phyloP scores from a whole-genome alignment of 2,888 invertebrate species.

The Luffia ferchaultella region DNA sequence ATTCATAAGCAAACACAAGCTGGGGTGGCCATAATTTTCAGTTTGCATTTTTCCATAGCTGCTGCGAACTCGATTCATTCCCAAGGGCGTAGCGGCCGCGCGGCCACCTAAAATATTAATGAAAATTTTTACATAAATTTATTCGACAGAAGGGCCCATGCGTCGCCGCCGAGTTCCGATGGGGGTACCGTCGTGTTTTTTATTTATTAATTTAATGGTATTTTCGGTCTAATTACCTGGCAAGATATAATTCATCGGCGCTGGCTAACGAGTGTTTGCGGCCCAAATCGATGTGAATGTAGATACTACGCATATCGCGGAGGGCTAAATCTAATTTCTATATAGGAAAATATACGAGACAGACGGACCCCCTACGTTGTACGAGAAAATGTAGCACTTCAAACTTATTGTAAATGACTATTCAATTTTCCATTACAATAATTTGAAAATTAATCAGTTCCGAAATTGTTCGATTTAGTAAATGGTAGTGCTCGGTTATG shows the following conservation, averaged over 20 bases:
- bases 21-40: slow-evolving; percentile 62
- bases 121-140: slow-evolving; percentile 68
- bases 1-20: slow-evolving; percentile 66
- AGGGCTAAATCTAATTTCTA: not conserved
- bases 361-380: too few species aligned
- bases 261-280: slow-evolving; percentile 17
- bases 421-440: not conserved
- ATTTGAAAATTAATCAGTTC: not conserved
- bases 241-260: slow-evolving; percentile 62
- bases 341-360: not conserved
- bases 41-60: slow-evolving; percentile 66
- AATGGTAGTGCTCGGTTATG: not conserved
- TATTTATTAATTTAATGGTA: slow-evolving; percentile 67
- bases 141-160: slow-evolving; percentile 59
- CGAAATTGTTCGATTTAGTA: not conserved
- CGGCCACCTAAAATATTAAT: slow-evolving; percentile 65
- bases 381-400: too few species aligned
- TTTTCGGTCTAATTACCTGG: slow-evolving; percentile 65
- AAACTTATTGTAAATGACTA: too few species aligned
- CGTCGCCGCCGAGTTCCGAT: slow-evolving; percentile 42
- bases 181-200: slow-evolving; percentile 56
- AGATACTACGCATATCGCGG: not conserved
- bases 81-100: slow-evolving; percentile 56
- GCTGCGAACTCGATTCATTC: slow-evolving; percentile 63
- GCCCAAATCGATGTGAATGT: not conserved